Evolutionary conservation across 2,113 vertebrate genomes (phyloP), one percentile per base, ranked within the genome.

Genomic region (Rattus rattus): DNA sequence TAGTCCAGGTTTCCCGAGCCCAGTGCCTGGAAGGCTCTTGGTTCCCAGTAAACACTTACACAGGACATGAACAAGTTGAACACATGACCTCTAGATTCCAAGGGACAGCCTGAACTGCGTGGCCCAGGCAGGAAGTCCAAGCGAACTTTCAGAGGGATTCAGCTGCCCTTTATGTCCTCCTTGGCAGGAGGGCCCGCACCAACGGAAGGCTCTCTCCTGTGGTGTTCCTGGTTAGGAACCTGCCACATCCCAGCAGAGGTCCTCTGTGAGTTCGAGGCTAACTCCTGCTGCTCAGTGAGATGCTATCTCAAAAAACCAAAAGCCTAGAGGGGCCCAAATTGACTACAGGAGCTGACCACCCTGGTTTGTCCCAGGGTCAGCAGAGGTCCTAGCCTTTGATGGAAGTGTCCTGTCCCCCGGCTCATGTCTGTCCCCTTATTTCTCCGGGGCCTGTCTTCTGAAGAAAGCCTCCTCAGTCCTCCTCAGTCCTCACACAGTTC

Each of bases 381-480:
- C 33, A 8, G 39, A 63, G 24, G 39, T 24, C 47, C 20, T 1
- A 2, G 5, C 22, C 76, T 33, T 47, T 28, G 63, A 67, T 7
- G 26, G 67, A 26, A 14, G 19, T 56, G 3, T 47, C 36, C 88
- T 11, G 1, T 13, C 11, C 13, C 0, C 0, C 17, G 0, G 6
- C 4, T 22, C 11, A 0, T 0, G 4, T 10, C 36, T n/a, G 13
- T 54, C 43, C 10, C 8, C 12, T 14, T 33, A 17, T 14, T 47
- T 43, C 20, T 69, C 88, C 0, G 1, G 11, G 17, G 2, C 5
- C 76, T 54, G 24, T 20, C 86, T 79, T 80, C 10, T 56, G 61
- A 59, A 70, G 33, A 77, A 79, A 14, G n/a, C 5, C 52, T 30
- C 9, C 17, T 33, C 52, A 7, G 4, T 56, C 16, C 7, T 36